Evolutionary conservation across 2,888 invertebrate species (phyloP).

Genomic region (Microchrysa polita): DNA sequence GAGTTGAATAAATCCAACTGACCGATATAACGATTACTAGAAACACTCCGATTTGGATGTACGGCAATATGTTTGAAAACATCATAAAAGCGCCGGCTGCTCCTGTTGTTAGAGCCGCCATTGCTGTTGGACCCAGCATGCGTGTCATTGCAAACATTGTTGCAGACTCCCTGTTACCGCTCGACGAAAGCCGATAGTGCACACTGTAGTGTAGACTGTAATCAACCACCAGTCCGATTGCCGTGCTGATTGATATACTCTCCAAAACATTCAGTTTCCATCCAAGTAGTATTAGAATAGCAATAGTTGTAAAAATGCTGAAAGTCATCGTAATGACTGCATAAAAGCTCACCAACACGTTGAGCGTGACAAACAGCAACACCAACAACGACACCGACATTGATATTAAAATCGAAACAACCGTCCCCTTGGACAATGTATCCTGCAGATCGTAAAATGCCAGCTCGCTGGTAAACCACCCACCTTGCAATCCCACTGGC

Average conservation of each 20-base stretch:
- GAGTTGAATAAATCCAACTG: slow-evolving; percentile 92
- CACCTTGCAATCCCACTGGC: slow-evolving; percentile 79
- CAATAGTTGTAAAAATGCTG: slow-evolving; percentile 85
- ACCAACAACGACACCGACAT: slow-evolving; percentile 83
- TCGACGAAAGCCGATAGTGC: slow-evolving; percentile 74
- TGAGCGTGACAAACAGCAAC: slow-evolving; percentile 83
- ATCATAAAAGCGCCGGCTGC: slow-evolving; percentile 90
- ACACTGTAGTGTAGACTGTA: slow-evolving; percentile 93
- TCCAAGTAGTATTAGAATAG: slow-evolving; percentile 78
- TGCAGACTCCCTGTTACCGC: slow-evolving; percentile 69
- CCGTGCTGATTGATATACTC: slow-evolving; percentile 91
- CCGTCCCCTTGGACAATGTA: slow-evolving; percentile 83
- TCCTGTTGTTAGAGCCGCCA: slow-evolving; percentile 90
- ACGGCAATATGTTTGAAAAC: slow-evolving; percentile 87
- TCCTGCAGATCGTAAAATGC: slow-evolving; percentile 92
- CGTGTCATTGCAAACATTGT: slow-evolving; percentile 74
- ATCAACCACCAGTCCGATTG: slow-evolving; percentile 93
- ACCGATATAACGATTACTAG: slow-evolving; percentile 87
- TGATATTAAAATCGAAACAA: slow-evolving; percentile 83
- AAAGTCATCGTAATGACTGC: slow-evolving; percentile 86
- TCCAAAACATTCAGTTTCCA: slow-evolving; percentile 96
- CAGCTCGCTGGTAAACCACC: slow-evolving; percentile 90
- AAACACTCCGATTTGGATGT: slow-evolving; percentile 92
- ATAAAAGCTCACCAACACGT: slow-evolving; percentile 82
- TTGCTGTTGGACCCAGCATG: slow-evolving; percentile 87